Evolutionary conservation across 1,140 invertebrate species (phyloP), one percentile per base, ranked within the genome.

Genomic region (Ips typographus): DNA sequence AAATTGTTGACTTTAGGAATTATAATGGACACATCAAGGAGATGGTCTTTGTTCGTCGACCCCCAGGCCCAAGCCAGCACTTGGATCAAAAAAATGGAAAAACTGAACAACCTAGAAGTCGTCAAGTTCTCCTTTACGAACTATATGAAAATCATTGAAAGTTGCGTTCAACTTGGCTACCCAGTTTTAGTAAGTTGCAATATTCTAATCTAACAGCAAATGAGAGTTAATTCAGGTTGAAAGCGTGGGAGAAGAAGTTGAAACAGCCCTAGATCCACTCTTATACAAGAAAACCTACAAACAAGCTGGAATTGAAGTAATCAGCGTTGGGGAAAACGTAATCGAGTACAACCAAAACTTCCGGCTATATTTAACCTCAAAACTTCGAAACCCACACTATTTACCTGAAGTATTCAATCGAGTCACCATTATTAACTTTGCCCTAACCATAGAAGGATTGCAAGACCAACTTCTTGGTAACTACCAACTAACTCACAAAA

Each of bases 361-460:
- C 77, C 85, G 66, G 71, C 85, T 98, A 36, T 97, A 95, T 78
- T 90, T 98, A 77, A 95, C 94, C 42, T 94, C 94, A 3, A 94
- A 94, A 79, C 79, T 95, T 38, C 85, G 92, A 62, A 96, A 96
- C 83, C 94, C 95, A 1, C 93, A 96, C 81, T 96, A 94, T 79
- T 82, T 95, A 56, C 94, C 94, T 0, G 95, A 97, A 84, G 87
- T 93, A 1, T 91, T 92, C 63, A 94, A 94, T 74, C 95, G 94
- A 82, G 91, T 97, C 0, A 95, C 93, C 0, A 81, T 98, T 2
- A 88, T 98, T 7, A 96, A 98, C 82, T 98, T 96, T 81, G 90
- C 92, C 47, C 86, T 96, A 22, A 96, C 93, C 1, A 88, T 90
- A 55, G 87, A 91, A 69, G 94, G 93, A 36, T 81, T 98, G 47